phyloP scores from a whole-genome alignment of 1,140 invertebrate species.

The Zaprionus nigranus region DNA sequence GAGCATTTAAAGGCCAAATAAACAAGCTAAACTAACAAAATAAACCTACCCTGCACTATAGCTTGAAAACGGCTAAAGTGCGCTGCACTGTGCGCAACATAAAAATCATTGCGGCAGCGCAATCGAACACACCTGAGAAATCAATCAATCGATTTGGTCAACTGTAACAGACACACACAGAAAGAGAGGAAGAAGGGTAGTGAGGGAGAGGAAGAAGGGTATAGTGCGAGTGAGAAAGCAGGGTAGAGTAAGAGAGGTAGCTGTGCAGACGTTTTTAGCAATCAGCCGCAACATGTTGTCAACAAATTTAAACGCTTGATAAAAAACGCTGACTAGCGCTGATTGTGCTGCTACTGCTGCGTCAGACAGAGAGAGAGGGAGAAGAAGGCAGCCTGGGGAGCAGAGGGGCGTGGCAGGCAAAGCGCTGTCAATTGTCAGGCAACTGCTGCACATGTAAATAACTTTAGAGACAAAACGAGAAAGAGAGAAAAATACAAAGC shows the following conservation, averaged over 20 bases:
- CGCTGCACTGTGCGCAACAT: slow-evolving; percentile 26
- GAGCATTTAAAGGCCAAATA: neutral
- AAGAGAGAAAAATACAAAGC: slow-evolving; percentile 25
- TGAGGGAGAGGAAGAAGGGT: neutral
- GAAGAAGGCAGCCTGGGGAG: neutral
- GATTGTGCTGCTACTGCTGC: slow-evolving; percentile 56
- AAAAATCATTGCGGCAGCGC: slow-evolving; percentile 47
- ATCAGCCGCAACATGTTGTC: slow-evolving; percentile 77
- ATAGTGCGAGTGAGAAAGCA: neutral
- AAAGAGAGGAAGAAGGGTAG: neutral
- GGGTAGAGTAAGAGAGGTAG: neutral
- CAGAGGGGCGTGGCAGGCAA: neutral
- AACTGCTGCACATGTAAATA: slow-evolving; percentile 70
- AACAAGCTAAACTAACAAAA: neutral
- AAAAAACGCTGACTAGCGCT: slow-evolving; percentile 61
- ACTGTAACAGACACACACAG: slow-evolving; percentile 60
- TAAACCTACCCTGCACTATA: neutral
- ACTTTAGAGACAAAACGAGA: slow-evolving; percentile 51
- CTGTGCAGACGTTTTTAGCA: slow-evolving; percentile 42
- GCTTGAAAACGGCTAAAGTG: slow-evolving; percentile 19
- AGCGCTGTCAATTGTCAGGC: slow-evolving; percentile 54
- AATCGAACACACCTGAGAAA: slow-evolving; percentile 80
- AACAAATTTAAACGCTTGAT: slow-evolving; percentile 76
- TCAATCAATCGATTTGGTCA: slow-evolving; percentile 81
- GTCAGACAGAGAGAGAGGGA: slow-evolving; percentile 29